phyloP scores from a whole-genome alignment of 2,797 vertebrate species.

The Fringilla coelebs region DNA sequence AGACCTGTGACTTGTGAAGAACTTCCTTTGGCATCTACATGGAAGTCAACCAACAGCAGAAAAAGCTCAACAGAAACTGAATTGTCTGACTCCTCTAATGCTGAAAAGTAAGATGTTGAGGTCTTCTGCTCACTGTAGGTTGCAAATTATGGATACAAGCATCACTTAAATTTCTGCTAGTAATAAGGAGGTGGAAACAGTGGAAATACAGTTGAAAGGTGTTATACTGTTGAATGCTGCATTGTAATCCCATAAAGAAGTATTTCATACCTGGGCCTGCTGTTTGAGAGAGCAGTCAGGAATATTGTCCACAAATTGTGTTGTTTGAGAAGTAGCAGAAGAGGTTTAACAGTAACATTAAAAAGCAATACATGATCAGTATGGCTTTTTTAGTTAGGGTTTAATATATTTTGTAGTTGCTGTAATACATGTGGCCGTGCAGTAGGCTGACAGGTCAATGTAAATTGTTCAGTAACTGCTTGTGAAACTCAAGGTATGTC shows the following conservation, averaged over 20 bases:
- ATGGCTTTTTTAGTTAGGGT: background rate
- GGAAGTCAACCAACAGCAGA: slow-evolving; percentile 70
- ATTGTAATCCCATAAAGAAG: background rate
- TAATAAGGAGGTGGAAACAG: background rate
- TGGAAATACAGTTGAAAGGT: background rate
- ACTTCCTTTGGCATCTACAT: slow-evolving; percentile 69
- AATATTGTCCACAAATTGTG: background rate
- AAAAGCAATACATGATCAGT: background rate
- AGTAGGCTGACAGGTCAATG: background rate
- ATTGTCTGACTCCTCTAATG: slow-evolving; percentile 57
- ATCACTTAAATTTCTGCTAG: background rate
- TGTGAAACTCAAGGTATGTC: background rate
- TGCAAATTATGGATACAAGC: background rate
- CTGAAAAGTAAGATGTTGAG: slow-evolving; percentile 74
- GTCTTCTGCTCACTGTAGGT: background rate
- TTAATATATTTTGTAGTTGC: background rate
- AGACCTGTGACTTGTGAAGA: slow-evolving; percentile 82
- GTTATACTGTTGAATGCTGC: background rate
- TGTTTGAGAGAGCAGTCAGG: background rate
- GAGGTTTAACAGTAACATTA: background rate
- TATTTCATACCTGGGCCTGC: background rate
- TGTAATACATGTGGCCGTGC: background rate
- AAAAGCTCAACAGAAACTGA: slow-evolving; percentile 72
- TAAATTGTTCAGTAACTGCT: background rate
- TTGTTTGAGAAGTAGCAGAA: background rate